Percentiles rank a stretch among this genome's conserved stretches.
Evolutionary conservation across 2,797 vertebrate species (phyloP).

Genomic region (Pipistrellus kuhlii): DNA sequence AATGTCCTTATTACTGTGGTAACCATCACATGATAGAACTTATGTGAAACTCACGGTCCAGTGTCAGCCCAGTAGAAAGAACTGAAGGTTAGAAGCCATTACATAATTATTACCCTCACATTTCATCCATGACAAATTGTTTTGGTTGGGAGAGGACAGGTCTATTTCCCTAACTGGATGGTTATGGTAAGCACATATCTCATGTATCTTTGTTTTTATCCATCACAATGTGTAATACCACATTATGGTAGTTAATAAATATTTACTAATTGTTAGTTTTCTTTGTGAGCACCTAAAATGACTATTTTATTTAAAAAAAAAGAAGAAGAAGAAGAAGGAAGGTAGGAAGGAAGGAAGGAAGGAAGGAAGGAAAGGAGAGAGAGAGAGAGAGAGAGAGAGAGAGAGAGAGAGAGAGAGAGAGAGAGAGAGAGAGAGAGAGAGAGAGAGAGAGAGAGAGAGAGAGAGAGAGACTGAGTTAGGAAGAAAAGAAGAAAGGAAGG

Average conservation of each 20-base stretch:
- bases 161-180: neutral
- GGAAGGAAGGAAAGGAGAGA: neutral
- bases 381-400: too few species aligned
- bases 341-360: too few species aligned
- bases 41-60: neutral
- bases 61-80: neutral
- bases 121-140: neutral
- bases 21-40: neutral
- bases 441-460: too few species aligned
- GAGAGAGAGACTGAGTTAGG: too few species aligned
- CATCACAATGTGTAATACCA: neutral
- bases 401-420: too few species aligned
- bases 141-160: neutral
- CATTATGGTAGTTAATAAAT: neutral
- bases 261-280: slow-evolving; percentile 6
- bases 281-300: neutral
- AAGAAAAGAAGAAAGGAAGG: too few species aligned
- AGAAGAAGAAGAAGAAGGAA: too few species aligned
- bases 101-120: neutral
- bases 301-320: neutral
- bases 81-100: neutral
- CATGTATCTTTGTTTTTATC: neutral
- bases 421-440: too few species aligned
- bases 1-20: neutral
- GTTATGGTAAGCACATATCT: neutral